Conservation (phyloP, 2,113 vertebrate species). For the Puntigrus tetrazona region DNA sequence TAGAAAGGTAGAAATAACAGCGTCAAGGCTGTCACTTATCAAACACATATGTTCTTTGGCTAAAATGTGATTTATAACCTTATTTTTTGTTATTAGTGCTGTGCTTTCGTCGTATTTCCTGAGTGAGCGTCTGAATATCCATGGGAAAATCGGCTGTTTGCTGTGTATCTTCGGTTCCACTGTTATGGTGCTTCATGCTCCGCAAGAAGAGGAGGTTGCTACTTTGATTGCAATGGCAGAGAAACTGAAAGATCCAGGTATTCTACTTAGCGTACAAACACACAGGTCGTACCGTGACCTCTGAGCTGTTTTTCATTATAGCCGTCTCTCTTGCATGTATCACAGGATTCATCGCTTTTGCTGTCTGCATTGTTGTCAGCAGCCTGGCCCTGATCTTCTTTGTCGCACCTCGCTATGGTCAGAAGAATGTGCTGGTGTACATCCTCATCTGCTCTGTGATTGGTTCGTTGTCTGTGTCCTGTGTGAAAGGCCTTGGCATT, state of each 20-base stretch:
- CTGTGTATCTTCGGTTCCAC: constrained; percentile 82
- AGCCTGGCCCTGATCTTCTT: constrained; percentile 80
- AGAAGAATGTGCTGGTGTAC: constrained; percentile 83
- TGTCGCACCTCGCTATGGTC: constrained; percentile 78
- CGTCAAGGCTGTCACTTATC: neutral
- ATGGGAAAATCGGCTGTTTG: constrained; percentile 82
- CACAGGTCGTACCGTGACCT: neutral
- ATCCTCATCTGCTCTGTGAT: constrained; percentile 83
- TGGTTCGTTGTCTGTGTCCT: constrained; percentile 82
- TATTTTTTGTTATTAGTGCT: constrained; percentile 68
- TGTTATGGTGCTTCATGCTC: constrained; percentile 85
- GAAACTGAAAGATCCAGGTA: constrained; percentile 85
- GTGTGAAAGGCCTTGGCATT: constrained; percentile 83
- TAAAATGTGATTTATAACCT: neutral
- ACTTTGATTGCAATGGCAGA: constrained; percentile 81
- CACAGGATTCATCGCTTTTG: constrained; percentile 82
- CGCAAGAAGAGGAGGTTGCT: constrained; percentile 79
- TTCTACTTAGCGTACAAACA: no score
- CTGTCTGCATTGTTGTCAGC: constrained; percentile 78
- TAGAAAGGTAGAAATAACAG: neutral
- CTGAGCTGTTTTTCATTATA: constrained; percentile 41
- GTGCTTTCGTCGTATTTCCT: constrained; percentile 83
- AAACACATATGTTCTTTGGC: neutral
- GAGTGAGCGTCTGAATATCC: constrained; percentile 81
- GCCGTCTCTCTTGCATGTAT: constrained; percentile 55